Percentiles rank a stretch among this genome's conserved stretches.
Conservation (phyloP, 1,140 invertebrate species). For the Formica exsecta region DNA sequence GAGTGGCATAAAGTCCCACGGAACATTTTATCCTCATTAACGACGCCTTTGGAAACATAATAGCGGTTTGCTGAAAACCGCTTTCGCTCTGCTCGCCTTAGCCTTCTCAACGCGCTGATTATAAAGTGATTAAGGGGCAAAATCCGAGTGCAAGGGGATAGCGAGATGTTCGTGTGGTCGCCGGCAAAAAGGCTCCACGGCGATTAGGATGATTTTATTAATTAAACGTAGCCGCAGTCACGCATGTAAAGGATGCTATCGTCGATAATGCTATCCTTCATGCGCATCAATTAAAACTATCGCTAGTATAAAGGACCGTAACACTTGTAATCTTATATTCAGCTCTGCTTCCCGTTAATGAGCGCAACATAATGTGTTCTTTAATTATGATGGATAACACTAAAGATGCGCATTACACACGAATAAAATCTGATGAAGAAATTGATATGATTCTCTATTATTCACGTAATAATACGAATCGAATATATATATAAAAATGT, state of each 20-base stretch:
- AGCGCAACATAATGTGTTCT: constrained; percentile 18
- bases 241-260: not conserved
- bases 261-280: not conserved
- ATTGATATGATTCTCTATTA: constrained; percentile 19
- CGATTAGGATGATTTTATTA: constrained; percentile 55
- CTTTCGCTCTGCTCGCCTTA: constrained; percentile 44
- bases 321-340: constrained; percentile 39
- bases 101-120: constrained; percentile 46
- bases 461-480: not conserved
- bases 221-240: constrained; percentile 34
- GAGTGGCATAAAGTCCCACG: constrained; percentile 31
- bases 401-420: not conserved
- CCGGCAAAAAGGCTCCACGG: not conserved
- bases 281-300: constrained; percentile 40
- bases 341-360: constrained; percentile 6
- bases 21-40: constrained; percentile 63
- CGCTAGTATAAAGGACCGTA: constrained; percentile 11
- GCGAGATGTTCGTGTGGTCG: not conserved
- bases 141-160: constrained; percentile 36
- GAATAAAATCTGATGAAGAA: constrained; percentile 11
- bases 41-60: constrained; percentile 55
- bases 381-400: constrained; percentile 15
- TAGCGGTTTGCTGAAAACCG: constrained; percentile 48
- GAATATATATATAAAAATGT: not conserved
- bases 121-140: constrained; percentile 57